Evolutionary conservation across 2,113 vertebrate genomes (phyloP).

Genomic region (Myiozetetes cayanensis): DNA sequence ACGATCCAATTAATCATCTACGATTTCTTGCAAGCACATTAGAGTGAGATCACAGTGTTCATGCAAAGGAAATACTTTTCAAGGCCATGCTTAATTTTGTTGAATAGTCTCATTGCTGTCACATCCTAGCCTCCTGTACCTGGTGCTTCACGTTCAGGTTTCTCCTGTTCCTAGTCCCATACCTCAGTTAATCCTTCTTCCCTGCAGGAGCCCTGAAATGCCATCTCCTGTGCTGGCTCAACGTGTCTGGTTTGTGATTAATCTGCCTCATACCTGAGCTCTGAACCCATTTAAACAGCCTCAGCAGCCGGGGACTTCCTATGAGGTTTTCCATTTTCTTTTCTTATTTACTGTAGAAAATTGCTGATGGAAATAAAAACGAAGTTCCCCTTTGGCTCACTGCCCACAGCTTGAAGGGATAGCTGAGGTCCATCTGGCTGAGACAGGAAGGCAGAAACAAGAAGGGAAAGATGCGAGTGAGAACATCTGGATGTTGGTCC

Average conservation of each 20-base stretch:
- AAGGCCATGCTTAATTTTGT: background rate
- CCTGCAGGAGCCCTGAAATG: background rate
- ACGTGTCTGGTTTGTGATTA: background rate
- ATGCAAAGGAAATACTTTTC: background rate
- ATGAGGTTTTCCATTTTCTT: constrained; percentile 28
- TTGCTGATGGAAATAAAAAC: background rate
- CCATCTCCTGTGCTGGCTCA: background rate
- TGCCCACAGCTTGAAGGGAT: background rate
- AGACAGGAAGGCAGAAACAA: background rate
- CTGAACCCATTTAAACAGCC: constrained; percentile 24
- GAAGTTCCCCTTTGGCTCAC: background rate
- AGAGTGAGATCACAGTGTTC: background rate
- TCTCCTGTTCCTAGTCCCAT: background rate
- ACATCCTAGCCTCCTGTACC: background rate
- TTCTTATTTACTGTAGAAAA: constrained; percentile 50
- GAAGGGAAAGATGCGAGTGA: background rate
- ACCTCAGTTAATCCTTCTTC: background rate
- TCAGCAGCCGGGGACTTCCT: constrained; percentile 42
- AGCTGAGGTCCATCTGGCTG: background rate
- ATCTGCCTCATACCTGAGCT: background rate
- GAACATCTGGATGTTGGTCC: background rate
- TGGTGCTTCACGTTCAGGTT: background rate
- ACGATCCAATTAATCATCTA: background rate
- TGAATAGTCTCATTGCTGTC: background rate
- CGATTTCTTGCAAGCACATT: rapidly evolving